Evolutionary conservation across 2,113 vertebrate genomes (phyloP).

Genomic region (Sphyrna mokarran): DNA sequence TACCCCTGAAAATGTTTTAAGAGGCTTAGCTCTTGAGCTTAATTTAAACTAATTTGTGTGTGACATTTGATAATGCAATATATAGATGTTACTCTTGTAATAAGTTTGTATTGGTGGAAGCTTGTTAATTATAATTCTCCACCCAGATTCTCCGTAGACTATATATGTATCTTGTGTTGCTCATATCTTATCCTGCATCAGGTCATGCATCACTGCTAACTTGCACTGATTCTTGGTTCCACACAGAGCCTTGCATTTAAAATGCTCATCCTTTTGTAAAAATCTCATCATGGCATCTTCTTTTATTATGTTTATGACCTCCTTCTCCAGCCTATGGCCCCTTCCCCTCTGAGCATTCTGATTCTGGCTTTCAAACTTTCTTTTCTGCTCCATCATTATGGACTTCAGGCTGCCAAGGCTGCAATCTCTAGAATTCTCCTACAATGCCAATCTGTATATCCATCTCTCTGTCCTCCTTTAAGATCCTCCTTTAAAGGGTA

Average conservation of each 20-base stretch:
- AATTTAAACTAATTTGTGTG: conserved; percentile 1
- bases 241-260: not conserved
- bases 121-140: not conserved
- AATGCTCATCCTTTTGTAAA: not conserved
- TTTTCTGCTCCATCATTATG: not conserved
- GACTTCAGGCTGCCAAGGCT: not conserved
- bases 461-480: not conserved
- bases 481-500: not conserved
- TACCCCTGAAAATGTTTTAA: not conserved
- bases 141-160: not conserved
- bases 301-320: no score
- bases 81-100: not conserved
- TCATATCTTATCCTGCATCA: not conserved
- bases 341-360: no score
- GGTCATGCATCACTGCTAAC: not conserved
- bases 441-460: no score
- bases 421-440: not conserved
- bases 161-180: not conserved
- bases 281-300: not conserved
- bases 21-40: not conserved
- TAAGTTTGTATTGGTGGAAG: not conserved
- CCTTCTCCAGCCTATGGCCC: not conserved
- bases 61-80: not conserved
- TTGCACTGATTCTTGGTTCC: not conserved
- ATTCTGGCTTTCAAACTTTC: not conserved